These are phyloP conservation scores for Diploptera punctata DNA, from an alignment of 2,888 invertebrate species.

Conservation along the genomic window DNA sequence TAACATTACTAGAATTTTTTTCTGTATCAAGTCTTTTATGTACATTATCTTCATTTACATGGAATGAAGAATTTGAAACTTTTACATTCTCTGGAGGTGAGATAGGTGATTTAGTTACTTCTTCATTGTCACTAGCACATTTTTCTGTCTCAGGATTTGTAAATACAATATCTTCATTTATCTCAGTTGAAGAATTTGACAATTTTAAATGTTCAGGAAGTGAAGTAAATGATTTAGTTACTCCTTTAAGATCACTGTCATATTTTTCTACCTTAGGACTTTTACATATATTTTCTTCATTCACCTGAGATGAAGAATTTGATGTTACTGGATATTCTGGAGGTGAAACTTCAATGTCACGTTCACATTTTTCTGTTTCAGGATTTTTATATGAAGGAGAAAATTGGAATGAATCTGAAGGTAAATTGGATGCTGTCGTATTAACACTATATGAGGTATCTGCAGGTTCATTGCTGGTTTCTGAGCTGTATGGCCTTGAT, in stretches of 20 bases:
- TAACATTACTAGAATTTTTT: too few relatives aligned
- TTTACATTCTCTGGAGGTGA: background rate
- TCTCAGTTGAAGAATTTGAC: too few relatives aligned
- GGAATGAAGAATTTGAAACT: background rate
- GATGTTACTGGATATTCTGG: background rate
- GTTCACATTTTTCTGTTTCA: too few relatives aligned
- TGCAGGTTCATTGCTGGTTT: background rate
- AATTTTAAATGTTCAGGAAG: too few relatives aligned
- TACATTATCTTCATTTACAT: background rate
- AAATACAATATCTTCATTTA: too few relatives aligned
- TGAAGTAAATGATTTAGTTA: too few relatives aligned
- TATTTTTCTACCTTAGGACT: too few relatives aligned
- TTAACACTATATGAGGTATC: background rate
- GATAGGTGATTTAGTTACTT: too few relatives aligned
- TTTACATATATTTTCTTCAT: background rate
- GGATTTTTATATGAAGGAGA: too few relatives aligned
- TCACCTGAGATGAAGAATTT: background rate
- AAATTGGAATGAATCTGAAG: slow-evolving; percentile 1
- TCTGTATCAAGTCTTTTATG: background rate
- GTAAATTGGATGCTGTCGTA: background rate
- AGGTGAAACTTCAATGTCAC: background rate
- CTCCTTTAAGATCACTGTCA: too few relatives aligned
- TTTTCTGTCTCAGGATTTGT: too few relatives aligned
- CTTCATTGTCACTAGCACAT: background rate
- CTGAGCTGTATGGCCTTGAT: background rate